phyloP scores from a whole-genome alignment of 2,113 vertebrate species.

The Peromyscus leucopus region DNA sequence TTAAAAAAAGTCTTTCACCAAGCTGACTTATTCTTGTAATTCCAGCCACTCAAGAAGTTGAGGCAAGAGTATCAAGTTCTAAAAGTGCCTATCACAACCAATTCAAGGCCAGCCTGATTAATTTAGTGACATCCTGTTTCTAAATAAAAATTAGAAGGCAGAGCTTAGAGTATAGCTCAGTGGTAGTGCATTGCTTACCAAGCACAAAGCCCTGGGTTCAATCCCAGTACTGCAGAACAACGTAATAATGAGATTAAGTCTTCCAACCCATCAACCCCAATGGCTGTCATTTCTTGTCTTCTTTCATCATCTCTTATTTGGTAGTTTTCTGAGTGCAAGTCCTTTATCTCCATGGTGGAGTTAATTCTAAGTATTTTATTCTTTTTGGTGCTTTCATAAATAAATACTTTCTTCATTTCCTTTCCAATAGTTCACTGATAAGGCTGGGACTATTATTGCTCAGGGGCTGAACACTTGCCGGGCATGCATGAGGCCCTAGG shows the following conservation, averaged over 20 bases:
- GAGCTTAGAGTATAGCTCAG: not conserved
- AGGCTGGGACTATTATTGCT: no score
- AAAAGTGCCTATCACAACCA: not conserved
- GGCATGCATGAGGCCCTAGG: not conserved
- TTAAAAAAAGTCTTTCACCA: not conserved
- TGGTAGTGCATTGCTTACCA: not conserved
- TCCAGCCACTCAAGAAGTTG: not conserved
- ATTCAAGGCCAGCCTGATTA: not conserved
- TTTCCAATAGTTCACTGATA: not conserved
- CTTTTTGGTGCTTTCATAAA: constrained; percentile 29
- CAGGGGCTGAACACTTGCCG: not conserved
- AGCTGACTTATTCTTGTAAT: no score
- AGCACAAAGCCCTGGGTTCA: not conserved
- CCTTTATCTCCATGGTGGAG: not conserved
- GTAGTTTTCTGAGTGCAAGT: not conserved
- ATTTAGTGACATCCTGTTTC: not conserved
- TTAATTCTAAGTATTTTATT: not conserved
- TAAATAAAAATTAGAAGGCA: not conserved
- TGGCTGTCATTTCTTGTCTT: not conserved
- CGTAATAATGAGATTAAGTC: not conserved
- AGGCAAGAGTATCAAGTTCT: not conserved
- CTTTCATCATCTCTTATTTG: not conserved
- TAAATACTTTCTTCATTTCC: not conserved
- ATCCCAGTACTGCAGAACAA: not conserved
- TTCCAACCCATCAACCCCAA: not conserved